Evolutionary conservation across 1,140 invertebrate genomes (phyloP), one percentile per base, ranked within the genome.

Genomic region (Physella acuta): DNA sequence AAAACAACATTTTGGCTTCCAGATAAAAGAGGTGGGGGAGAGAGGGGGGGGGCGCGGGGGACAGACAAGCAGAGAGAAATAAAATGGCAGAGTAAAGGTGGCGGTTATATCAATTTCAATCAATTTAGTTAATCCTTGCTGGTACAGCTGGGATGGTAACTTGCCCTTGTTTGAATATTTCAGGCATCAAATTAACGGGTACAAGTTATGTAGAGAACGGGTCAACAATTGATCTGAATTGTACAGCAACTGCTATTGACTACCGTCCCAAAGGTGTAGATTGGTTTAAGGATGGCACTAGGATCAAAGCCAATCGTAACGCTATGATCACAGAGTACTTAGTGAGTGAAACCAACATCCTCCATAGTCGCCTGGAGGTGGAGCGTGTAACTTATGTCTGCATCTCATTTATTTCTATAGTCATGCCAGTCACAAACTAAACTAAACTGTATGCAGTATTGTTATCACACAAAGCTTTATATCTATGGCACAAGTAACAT

Each of bases 301-400:
- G 78, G 71, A 52, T 71, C 20, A 77, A 75, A 70, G 56, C 68
- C 17, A 56, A 61, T 20, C 58, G 62, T n/a, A 70, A 71, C 33
- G 70, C 75, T 26, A 51, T 60, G 37, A 77, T 80, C 34, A 72
- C 70, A 14, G 78, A 80, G 68, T 75, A 72, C 51, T 53, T 67
- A n/a, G 52, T 56, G 33, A 70, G 70, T 30, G 72, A 74, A 33
- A 76, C 73, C 37, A 76, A 76, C 63, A 75, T 75, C 2, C 63
- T 81, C 39, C 70, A 76, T 62, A 79, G 77, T 70, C 72, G 68
- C n/a, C 70, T 81, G 59, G 71, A 76, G 69, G 77, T 81, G 34
- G 67, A 74, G 55, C 68, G 77, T n/a, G 74, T 75, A 60, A 76
- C 73, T 0, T 81, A 81, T 58, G 76, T 81, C n/a, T 81, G 79